Conservation (phyloP, 2,888 invertebrate species). For the Lottia scabra region DNA sequence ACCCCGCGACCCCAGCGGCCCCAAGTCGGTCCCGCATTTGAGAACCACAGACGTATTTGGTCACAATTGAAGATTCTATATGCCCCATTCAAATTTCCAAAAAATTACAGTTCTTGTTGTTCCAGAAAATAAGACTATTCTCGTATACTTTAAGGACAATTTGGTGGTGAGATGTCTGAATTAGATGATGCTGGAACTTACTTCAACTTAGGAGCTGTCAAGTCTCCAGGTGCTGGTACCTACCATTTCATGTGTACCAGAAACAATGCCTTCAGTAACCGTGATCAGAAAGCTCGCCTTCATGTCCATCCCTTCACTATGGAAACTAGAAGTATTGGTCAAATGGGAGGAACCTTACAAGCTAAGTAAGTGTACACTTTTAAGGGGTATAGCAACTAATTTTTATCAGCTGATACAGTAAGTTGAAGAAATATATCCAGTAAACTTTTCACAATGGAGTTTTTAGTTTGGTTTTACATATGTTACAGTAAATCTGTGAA, state of each 20-base stretch:
- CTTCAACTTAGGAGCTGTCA: slow-evolving; percentile 64
- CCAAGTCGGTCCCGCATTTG: too few relatives aligned
- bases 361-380: slow-evolving; percentile 44
- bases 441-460: not conserved
- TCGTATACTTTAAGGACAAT: slow-evolving; percentile 48
- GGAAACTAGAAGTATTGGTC: slow-evolving; percentile 50
- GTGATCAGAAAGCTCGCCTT: slow-evolving; percentile 65
- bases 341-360: slow-evolving; percentile 56
- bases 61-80: too few relatives aligned
- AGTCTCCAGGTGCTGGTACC: slow-evolving; percentile 40
- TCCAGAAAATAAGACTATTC: not conserved
- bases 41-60: too few relatives aligned
- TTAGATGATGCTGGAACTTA: slow-evolving; percentile 67
- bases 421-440: not conserved
- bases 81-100: too few relatives aligned
- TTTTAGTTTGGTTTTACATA: too few relatives aligned
- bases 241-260: slow-evolving; percentile 66
- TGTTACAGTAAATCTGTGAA: too few relatives aligned
- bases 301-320: slow-evolving; percentile 40
- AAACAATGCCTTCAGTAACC: slow-evolving; percentile 67
- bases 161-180: slow-evolving; percentile 58
- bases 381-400: not conserved
- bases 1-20: too few relatives aligned
- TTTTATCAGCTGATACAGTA: not conserved
- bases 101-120: too few relatives aligned